A percentile compares a stretch with the other conserved stretches of the same genome.
These are phyloP conservation scores for Andrena marginata DNA, from an alignment of 2,888 invertebrate species.

Conservation along the genomic window DNA sequence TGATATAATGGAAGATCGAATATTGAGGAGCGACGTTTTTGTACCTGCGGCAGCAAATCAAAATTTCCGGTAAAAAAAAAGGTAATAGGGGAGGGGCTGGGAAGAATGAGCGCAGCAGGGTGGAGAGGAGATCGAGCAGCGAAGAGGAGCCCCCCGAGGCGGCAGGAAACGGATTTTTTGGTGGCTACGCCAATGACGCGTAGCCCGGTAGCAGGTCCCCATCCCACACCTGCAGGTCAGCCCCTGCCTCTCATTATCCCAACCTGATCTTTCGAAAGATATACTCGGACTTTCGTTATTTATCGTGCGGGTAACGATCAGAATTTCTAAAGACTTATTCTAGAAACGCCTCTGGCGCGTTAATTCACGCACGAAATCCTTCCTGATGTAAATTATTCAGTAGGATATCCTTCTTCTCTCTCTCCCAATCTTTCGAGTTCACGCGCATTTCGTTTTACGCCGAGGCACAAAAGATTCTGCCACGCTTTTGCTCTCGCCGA, in stretches of 20 bases:
- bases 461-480: background rate
- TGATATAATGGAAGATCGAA: slow-evolving; percentile 61
- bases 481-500: background rate
- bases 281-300: slow-evolving; percentile 83
- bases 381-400: slow-evolving; percentile 49
- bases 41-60: slow-evolving; percentile 47
- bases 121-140: background rate
- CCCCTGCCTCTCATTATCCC: slow-evolving; percentile 84
- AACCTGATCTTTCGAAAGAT: slow-evolving; percentile 84
- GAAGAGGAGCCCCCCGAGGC: background rate
- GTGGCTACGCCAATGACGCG: slow-evolving; percentile 82
- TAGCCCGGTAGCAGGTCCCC: slow-evolving; percentile 83
- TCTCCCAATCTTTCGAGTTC: background rate
- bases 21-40: slow-evolving; percentile 53
- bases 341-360: slow-evolving; percentile 57
- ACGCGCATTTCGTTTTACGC: background rate
- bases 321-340: slow-evolving; percentile 76
- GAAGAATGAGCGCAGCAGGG: background rate
- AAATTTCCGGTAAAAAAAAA: slow-evolving; percentile 42
- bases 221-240: slow-evolving; percentile 84
- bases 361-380: slow-evolving; percentile 52
- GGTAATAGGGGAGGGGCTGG: slow-evolving; percentile 17
- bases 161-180: slow-evolving; percentile 71
- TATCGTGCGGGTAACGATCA: slow-evolving; percentile 82
- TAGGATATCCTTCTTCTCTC: slow-evolving; percentile 16